phyloP scores from a whole-genome alignment of 2,797 vertebrate species.

The Cyclura pinguis region DNA sequence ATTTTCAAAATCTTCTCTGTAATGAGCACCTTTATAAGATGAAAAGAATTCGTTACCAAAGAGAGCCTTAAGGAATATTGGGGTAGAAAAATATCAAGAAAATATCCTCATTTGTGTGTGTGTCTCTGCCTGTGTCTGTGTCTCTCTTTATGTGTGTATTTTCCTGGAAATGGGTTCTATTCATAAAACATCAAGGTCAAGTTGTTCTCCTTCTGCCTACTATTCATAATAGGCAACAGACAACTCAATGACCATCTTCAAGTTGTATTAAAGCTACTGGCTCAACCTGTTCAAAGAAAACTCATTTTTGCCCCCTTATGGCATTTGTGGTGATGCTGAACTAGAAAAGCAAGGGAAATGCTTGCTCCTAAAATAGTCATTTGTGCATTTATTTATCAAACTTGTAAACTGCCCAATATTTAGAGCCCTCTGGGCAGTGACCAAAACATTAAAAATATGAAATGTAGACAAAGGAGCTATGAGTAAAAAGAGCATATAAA shows the following conservation, averaged over 20 bases:
- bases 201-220: slow-evolving; percentile 57
- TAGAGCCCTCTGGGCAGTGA: neutral
- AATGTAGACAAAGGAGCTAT: neutral
- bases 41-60: slow-evolving; percentile 65
- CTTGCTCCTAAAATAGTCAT: slow-evolving; percentile 39
- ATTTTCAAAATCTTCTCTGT: slow-evolving; percentile 60
- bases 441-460: neutral
- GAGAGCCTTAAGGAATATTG: slow-evolving; percentile 58
- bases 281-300: slow-evolving; percentile 63
- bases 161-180: slow-evolving; percentile 71
- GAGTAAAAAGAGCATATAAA: neutral
- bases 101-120: slow-evolving; percentile 59
- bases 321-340: slow-evolving; percentile 39
- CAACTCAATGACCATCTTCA: slow-evolving; percentile 54
- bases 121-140: too few species aligned
- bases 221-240: slow-evolving; percentile 61
- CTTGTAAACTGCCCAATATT: neutral
- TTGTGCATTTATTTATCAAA: neutral
- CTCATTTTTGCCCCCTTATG: slow-evolving; percentile 17
- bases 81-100: slow-evolving; percentile 68
- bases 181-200: slow-evolving; percentile 77
- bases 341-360: slow-evolving; percentile 14
- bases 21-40: slow-evolving; percentile 63
- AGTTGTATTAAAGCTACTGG: slow-evolving; percentile 45
- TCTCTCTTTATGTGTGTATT: too few species aligned